Evolutionary conservation across 2,113 vertebrate genomes (phyloP).

Genomic region (Psittacara wagleri): DNA sequence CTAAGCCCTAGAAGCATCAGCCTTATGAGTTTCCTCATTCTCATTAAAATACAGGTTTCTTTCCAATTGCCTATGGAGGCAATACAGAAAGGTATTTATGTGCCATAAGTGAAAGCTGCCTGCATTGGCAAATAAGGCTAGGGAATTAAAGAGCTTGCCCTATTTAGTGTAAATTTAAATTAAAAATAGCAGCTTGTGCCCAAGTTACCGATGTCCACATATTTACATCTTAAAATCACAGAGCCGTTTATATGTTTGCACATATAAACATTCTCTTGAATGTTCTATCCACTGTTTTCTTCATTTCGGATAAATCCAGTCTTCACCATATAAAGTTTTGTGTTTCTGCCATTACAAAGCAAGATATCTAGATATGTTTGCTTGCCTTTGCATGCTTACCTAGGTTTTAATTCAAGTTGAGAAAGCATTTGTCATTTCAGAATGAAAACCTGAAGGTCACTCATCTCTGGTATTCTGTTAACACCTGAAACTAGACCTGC

Average conservation of each 20-base stretch:
- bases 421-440: background rate
- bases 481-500: background rate
- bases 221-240: background rate
- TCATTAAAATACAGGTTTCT: background rate
- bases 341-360: background rate
- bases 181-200: background rate
- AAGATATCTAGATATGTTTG: background rate
- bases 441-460: background rate
- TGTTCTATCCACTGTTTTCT: background rate
- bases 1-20: background rate
- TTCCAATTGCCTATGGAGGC: background rate
- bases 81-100: background rate
- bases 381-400: background rate
- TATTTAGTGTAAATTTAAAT: background rate
- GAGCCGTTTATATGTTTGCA: background rate
- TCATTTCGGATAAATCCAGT: background rate
- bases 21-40: background rate
- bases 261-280: background rate
- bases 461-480: background rate
- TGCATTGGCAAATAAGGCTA: background rate
- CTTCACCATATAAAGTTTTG: background rate
- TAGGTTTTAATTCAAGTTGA: background rate
- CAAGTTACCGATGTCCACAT: rapidly evolving
- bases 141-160: background rate
- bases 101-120: background rate